phyloP scores from a whole-genome alignment of 2,888 invertebrate species.

The Stegophylla sp. region DNA sequence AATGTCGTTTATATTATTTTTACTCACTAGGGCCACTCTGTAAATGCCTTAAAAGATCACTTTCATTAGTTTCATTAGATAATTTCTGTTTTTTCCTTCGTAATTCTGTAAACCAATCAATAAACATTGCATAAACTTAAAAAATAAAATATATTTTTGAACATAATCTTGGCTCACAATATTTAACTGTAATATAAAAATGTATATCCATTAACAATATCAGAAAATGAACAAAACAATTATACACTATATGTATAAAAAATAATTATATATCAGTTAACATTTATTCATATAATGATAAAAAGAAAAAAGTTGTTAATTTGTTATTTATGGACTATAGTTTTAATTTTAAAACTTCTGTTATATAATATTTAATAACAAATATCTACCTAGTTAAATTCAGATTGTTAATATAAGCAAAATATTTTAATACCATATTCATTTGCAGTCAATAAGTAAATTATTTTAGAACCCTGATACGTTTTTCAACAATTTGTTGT shows the following conservation, averaged over 20 bases:
- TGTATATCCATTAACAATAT: constrained; percentile 61
- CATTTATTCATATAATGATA: constrained; percentile 55
- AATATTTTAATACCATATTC: background rate
- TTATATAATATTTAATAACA: constrained; percentile 7
- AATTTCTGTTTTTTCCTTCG: constrained; percentile 69
- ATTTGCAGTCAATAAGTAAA: constrained; percentile 42
- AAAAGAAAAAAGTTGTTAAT: constrained; percentile 30
- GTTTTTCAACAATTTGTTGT: constrained; percentile 48
- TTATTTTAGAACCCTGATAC: constrained; percentile 51
- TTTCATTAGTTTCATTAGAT: constrained; percentile 38
- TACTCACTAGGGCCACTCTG: constrained; percentile 58
- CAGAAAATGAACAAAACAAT: constrained; percentile 60
- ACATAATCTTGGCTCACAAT: constrained; percentile 55
- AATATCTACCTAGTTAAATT: constrained; percentile 6
- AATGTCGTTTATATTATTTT: constrained; percentile 52
- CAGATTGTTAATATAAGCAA: constrained; percentile 46
- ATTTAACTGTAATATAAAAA: constrained; percentile 61
- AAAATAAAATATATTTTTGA: constrained; percentile 56
- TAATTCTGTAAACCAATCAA: constrained; percentile 66
- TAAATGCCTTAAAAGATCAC: constrained; percentile 45
- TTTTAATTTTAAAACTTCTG: constrained; percentile 2
- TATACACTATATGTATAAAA: constrained; percentile 19
- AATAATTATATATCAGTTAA: constrained; percentile 54
- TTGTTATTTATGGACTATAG: constrained; percentile 24
- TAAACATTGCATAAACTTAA: constrained; percentile 60